Percentiles rank a stretch among this genome's conserved stretches.
These are phyloP conservation scores for Catharus fuscescens DNA, from an alignment of 2,113 vertebrate species.

Conservation along the genomic window DNA sequence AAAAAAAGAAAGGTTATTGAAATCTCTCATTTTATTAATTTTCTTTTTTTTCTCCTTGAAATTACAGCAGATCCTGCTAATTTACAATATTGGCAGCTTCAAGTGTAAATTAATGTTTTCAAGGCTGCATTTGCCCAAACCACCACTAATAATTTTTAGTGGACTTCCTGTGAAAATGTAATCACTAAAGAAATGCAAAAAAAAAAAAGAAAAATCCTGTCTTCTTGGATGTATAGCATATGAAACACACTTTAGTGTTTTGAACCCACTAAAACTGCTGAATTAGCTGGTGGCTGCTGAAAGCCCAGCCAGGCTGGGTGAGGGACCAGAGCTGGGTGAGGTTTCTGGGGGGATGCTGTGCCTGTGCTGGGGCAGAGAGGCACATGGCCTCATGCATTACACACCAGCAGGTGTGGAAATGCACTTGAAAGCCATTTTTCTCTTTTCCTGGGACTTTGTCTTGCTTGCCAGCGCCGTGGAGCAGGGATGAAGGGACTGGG, in stretches of 20 bases:
- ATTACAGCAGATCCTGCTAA: neutral
- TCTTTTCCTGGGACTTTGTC: neutral
- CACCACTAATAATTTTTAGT: neutral
- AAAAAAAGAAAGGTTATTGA: neutral
- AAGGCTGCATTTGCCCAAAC: neutral
- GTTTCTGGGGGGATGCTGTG: neutral
- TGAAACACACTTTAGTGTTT: neutral
- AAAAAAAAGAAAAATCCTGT: neutral
- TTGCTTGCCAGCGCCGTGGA: neutral
- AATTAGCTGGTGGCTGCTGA: neutral
- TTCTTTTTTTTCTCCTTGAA: neutral
- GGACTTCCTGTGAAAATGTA: neutral
- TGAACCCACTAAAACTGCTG: neutral
- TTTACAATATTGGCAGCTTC: neutral
- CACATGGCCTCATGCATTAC: rapidly evolving
- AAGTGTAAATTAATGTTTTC: neutral
- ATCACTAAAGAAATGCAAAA: neutral
- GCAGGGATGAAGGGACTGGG: neutral
- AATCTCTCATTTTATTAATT: neutral
- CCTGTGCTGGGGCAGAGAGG: rapidly evolving
- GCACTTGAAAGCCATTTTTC: neutral
- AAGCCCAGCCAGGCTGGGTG: rapidly evolving
- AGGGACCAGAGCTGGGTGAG: neutral
- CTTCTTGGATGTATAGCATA: neutral
- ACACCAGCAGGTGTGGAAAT: neutral